These are phyloP conservation scores for Sphecodes monilicornis DNA, from an alignment of 2,888 invertebrate genomes.

Conservation along the genomic window DNA sequence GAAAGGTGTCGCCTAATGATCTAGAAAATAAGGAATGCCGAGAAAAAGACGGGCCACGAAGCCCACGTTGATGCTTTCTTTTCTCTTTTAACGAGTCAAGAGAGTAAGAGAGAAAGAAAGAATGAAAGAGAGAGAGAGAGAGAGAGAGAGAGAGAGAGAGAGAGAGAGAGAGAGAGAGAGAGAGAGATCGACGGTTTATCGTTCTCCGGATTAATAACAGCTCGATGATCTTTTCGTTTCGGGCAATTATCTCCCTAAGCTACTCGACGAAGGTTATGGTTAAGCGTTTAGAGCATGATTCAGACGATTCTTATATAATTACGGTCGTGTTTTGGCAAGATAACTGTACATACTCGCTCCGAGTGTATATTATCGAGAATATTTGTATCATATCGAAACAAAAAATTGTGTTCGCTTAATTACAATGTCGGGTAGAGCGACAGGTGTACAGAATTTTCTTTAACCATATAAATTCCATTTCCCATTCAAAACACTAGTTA, in stretches of 20 bases:
- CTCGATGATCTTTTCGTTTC: slow-evolving; percentile 8
- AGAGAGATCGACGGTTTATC: not conserved
- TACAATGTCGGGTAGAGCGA: not conserved
- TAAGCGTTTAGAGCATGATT: slow-evolving; percentile 4
- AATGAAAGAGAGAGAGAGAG: not conserved
- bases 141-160: not conserved
- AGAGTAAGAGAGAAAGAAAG: not conserved
- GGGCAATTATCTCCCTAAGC: slow-evolving; percentile 2
- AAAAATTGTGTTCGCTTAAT: not conserved
- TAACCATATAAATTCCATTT: no score
- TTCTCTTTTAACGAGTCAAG: not conserved
- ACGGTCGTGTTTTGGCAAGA: not conserved
- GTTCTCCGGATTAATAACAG: slow-evolving; percentile 14
- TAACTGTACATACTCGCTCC: not conserved
- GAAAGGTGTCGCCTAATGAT: slow-evolving; percentile 60
- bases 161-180: not conserved
- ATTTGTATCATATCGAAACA: not conserved
- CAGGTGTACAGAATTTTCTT: not conserved
- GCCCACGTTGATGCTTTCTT: not conserved
- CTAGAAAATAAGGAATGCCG: slow-evolving; percentile 46
- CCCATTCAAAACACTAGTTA: no score
- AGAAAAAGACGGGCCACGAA: not conserved
- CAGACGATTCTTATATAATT: slow-evolving; percentile 3
- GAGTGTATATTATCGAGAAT: not conserved
- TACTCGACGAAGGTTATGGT: slow-evolving; percentile 4